Conservation (phyloP, 2,797 vertebrate genomes). For the Cynopterus sphinx region DNA sequence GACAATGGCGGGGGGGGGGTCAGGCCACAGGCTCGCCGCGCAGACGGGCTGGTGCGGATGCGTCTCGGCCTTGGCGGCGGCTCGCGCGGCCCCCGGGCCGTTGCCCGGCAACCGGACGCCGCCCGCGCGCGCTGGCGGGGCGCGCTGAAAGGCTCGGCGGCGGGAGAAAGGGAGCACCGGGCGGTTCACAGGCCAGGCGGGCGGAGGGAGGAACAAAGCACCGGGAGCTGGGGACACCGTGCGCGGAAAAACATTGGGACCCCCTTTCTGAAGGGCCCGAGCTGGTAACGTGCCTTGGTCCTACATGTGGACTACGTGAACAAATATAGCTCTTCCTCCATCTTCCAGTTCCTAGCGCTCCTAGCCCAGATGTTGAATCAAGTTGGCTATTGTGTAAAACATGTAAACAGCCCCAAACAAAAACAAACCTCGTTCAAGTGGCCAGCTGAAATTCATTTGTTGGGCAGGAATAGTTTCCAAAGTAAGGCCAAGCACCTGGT, state of each 20-base stretch:
- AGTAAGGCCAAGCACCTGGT: conserved; percentile 48
- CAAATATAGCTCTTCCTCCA: conserved; percentile 51
- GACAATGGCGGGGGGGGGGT: conserved; percentile 81
- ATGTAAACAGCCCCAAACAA: conserved; percentile 58
- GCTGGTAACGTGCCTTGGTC: not conserved
- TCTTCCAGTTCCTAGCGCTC: conserved; percentile 33
- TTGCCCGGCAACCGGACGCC: conserved; percentile 85
- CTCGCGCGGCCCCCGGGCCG: conserved; percentile 71
- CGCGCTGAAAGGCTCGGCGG: conserved; percentile 72
- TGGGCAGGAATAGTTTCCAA: conserved; percentile 40
- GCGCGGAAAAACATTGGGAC: not conserved
- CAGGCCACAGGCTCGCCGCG: conserved; percentile 80
- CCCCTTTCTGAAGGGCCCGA: not conserved
- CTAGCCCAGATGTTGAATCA: conserved; percentile 60
- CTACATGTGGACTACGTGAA: not conserved
- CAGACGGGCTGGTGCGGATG: conserved; percentile 72
- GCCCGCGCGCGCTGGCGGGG: conserved; percentile 76
- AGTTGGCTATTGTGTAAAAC: conserved; percentile 67
- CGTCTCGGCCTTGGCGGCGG: conserved; percentile 76
- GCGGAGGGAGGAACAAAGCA: conserved; percentile 68
- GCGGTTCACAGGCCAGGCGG: conserved; percentile 49
- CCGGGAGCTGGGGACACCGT: not conserved
- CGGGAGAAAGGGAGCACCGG: conserved; percentile 45
- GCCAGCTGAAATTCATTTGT: conserved; percentile 69
- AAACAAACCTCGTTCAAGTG: conserved; percentile 62